A percentile compares a stretch with the other conserved stretches of the same genome.
Conservation (phyloP, 2,113 vertebrate species). For the Lepus timidus region DNA sequence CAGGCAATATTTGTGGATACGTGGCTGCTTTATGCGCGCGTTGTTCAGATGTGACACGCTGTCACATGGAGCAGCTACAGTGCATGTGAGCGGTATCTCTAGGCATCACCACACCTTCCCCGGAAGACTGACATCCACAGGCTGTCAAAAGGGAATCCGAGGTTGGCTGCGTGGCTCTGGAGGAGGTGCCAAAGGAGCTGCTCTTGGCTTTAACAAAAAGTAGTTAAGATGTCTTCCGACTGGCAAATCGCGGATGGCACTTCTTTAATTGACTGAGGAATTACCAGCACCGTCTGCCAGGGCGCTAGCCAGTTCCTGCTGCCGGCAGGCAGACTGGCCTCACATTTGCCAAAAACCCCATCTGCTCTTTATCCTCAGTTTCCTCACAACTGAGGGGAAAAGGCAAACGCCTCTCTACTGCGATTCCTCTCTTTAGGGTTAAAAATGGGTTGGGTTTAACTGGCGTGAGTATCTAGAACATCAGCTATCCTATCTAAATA, state of each 20-base stretch:
- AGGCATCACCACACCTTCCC: conserved; percentile 34
- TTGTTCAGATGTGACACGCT: conserved; percentile 40
- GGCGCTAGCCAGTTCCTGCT: conserved; percentile 52
- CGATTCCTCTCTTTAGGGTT: neutral
- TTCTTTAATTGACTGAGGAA: conserved; percentile 64
- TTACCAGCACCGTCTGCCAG: conserved; percentile 63
- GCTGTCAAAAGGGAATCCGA: conserved; percentile 57
- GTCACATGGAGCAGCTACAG: neutral
- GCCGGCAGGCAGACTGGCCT: conserved; percentile 33
- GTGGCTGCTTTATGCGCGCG: conserved; percentile 23
- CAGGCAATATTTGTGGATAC: conserved; percentile 62
- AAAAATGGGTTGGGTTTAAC: conserved; percentile 27
- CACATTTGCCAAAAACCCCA: conserved; percentile 69
- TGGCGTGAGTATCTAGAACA: neutral
- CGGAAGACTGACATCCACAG: conserved; percentile 16
- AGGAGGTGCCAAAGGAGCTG: neutral
- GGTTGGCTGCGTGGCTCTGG: neutral
- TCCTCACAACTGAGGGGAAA: conserved; percentile 50
- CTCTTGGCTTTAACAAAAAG: conserved; percentile 47
- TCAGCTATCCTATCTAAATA: conserved; percentile 42
- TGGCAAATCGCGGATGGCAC: conserved; percentile 31
- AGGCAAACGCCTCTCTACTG: conserved; percentile 9
- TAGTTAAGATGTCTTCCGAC: conserved; percentile 60
- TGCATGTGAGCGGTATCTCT: neutral
- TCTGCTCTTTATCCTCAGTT: conserved; percentile 49